A percentile compares a stretch with the other conserved stretches of the same genome.
Evolutionary conservation across 2,113 vertebrate genomes (phyloP).

Genomic region (Labeo rohita): DNA sequence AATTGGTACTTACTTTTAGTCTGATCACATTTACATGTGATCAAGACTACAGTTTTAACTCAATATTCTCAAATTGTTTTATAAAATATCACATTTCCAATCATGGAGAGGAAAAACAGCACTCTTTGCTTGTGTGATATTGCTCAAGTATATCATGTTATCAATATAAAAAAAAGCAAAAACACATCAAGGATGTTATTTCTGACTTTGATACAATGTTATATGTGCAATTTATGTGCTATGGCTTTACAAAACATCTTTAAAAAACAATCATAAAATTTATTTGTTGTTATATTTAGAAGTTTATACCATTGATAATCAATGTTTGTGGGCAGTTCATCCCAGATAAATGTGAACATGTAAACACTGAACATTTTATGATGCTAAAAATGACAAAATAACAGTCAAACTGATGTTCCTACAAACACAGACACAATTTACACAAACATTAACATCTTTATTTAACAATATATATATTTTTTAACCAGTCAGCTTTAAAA

Average conservation of each 20-base stretch:
- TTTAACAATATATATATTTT: background rate
- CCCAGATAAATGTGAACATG: background rate
- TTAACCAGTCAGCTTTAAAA: conserved; percentile 1
- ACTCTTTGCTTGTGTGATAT: background rate
- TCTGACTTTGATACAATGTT: too few species aligned
- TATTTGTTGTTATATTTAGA: too few species aligned
- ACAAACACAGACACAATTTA: background rate
- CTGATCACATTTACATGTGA: background rate
- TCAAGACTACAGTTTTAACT: background rate
- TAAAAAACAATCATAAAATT: too few species aligned
- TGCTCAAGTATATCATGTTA: background rate
- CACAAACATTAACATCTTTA: background rate
- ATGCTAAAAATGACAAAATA: background rate
- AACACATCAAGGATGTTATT: background rate
- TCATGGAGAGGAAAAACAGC: background rate
- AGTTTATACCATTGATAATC: too few species aligned
- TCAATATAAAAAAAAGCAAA: too few species aligned
- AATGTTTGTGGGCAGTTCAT: too few species aligned
- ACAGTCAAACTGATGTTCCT: background rate
- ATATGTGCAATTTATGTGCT: too few species aligned
- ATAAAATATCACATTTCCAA: background rate
- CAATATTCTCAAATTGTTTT: background rate
- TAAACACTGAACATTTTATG: background rate
- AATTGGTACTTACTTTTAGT: too few species aligned
- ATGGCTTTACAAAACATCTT: too few species aligned